These are phyloP conservation scores for Arrhamphus sclerolepis DNA, from an alignment of 2,797 vertebrate species.

Conservation along the genomic window DNA sequence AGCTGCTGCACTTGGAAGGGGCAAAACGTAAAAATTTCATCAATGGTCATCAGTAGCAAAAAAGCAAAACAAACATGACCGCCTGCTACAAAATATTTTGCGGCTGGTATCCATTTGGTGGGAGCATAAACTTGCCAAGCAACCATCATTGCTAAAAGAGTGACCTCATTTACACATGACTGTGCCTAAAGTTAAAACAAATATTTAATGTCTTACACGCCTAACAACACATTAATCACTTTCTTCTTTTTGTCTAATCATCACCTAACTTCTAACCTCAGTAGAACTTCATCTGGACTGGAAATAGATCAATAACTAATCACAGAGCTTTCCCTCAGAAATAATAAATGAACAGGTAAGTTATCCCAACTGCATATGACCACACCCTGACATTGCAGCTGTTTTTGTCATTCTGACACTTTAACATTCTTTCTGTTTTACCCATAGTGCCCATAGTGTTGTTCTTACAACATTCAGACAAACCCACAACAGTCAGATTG, in stretches of 20 bases:
- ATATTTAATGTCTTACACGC: not conserved
- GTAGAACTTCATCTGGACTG: not conserved
- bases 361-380: not conserved
- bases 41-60: constrained; percentile 1
- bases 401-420: not conserved
- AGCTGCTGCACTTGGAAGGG: not conserved
- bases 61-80: constrained; percentile 13
- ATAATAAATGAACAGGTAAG: too few species aligned
- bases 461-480: constrained; percentile 1
- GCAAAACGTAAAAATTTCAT: constrained; percentile 28
- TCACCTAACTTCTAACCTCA: not conserved
- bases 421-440: not conserved
- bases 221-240: too few species aligned
- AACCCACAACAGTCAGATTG: too few species aligned
- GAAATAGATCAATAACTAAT: not conserved
- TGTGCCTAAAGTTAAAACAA: not conserved
- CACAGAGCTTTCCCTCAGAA: too few species aligned
- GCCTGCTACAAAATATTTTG: constrained; percentile 7
- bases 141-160: not conserved
- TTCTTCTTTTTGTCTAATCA: not conserved
- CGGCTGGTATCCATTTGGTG: not conserved
- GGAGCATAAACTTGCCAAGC: not conserved
- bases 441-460: too few species aligned
- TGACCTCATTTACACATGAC: not conserved
- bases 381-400: constrained; percentile 3